phyloP scores from a whole-genome alignment of 2,888 invertebrate genomes.

The Polymixis lichenea region DNA sequence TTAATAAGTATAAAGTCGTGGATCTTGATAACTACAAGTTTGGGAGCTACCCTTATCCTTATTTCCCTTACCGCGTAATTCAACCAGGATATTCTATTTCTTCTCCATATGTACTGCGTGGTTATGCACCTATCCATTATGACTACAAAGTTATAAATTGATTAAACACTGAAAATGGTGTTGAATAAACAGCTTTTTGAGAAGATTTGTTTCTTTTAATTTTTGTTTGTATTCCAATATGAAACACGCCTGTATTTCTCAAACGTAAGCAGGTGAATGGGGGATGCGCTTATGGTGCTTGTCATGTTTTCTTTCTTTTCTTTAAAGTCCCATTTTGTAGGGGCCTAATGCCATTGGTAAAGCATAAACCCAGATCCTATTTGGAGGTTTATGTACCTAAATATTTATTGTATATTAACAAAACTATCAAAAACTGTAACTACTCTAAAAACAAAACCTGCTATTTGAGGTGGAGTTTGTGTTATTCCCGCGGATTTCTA shows the following conservation, averaged over 20 bases:
- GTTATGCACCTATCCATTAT: conserved; percentile 12
- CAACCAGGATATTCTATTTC: background rate
- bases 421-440: background rate
- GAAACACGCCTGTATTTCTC: background rate
- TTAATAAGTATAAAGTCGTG: conserved; percentile 7
- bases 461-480: background rate
- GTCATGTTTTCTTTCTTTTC: too few species aligned
- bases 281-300: too few species aligned
- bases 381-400: too few species aligned
- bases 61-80: conserved; percentile 6
- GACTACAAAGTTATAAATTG: conserved; percentile 3
- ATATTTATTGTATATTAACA: background rate
- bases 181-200: background rate
- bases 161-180: background rate
- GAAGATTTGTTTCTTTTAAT: background rate
- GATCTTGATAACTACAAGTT: background rate
- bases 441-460: background rate
- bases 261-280: background rate
- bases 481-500: conserved; percentile 7
- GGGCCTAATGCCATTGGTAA: too few species aligned
- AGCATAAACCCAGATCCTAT: background rate
- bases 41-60: background rate
- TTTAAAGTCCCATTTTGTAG: too few species aligned
- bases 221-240: background rate
- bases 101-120: background rate